phyloP scores from a whole-genome alignment of 2,113 vertebrate species.

The Trichechus manatus region DNA sequence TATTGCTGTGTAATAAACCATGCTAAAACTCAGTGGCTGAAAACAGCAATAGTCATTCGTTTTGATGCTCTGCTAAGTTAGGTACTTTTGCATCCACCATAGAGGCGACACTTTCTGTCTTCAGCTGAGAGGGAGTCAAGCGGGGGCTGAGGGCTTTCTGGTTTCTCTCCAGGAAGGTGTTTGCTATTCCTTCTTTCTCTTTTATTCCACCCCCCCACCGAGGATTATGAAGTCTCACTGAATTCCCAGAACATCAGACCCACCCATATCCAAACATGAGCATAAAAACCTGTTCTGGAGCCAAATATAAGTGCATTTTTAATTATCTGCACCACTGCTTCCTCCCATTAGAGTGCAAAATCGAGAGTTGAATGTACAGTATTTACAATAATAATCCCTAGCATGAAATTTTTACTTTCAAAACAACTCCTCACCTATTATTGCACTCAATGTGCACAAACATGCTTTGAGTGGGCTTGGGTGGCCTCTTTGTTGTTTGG shows the following conservation, averaged over 20 bases:
- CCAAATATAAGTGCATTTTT: conserved; percentile 71
- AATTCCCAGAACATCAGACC: conserved; percentile 46
- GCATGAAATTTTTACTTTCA: background rate
- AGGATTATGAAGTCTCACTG: conserved; percentile 68
- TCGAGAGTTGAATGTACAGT: conserved; percentile 13
- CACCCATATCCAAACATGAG: conserved; percentile 37
- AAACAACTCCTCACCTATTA: background rate
- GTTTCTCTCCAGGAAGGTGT: background rate
- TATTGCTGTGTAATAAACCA: background rate
- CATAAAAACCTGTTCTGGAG: conserved; percentile 45
- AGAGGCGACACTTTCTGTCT: background rate
- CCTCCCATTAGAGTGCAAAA: conserved; percentile 56
- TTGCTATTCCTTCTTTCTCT: background rate
- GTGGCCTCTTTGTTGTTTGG: background rate
- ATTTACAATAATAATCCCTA: conserved; percentile 61
- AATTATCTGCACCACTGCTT: conserved; percentile 76
- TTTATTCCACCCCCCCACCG: background rate
- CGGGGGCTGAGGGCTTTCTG: background rate
- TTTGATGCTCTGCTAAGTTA: background rate
- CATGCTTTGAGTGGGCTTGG: background rate
- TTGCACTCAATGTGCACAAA: fast-evolving
- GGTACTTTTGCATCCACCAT: background rate
- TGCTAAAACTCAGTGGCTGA: fast-evolving
- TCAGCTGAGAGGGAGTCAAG: background rate
- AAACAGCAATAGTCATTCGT: background rate